Evolutionary conservation across 2,797 vertebrate species (phyloP).

Genomic region (Sebastes kiyomatsui): DNA sequence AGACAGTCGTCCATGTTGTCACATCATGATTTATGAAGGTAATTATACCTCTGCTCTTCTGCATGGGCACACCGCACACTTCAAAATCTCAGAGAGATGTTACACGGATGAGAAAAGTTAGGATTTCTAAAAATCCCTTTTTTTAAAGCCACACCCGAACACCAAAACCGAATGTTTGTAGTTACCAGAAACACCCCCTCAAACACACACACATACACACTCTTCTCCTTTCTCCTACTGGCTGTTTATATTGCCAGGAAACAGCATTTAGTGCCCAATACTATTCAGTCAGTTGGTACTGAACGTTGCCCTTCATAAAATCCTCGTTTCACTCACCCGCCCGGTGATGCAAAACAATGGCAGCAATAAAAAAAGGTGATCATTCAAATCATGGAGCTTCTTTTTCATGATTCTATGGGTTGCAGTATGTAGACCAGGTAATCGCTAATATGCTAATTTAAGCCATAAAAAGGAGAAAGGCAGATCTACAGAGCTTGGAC

Average conservation of each 20-base stretch:
- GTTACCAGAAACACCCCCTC: slow-evolving; percentile 64
- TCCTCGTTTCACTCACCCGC: neutral
- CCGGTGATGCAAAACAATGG: neutral
- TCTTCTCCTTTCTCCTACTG: slow-evolving; percentile 30
- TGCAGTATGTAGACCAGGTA: neutral
- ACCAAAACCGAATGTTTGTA: slow-evolving; percentile 66
- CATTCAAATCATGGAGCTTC: neutral
- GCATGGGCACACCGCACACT: slow-evolving; percentile 34
- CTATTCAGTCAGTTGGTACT: slow-evolving; percentile 4
- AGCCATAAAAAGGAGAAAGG: neutral
- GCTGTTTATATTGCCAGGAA: slow-evolving; percentile 69
- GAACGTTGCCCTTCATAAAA: slow-evolving; percentile 47
- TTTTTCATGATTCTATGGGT: neutral
- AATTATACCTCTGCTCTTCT: slow-evolving; percentile 66
- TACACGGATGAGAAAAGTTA: slow-evolving; percentile 46
- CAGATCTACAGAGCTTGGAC: neutral
- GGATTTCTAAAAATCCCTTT: slow-evolving; percentile 44
- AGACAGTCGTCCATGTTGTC: slow-evolving; percentile 32
- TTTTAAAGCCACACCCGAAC: slow-evolving; percentile 63
- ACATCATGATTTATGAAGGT: slow-evolving; percentile 56
- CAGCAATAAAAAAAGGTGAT: slow-evolving; percentile 21
- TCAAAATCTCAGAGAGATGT: slow-evolving; percentile 16
- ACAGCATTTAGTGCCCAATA: slow-evolving; percentile 32
- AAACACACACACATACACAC: neutral
- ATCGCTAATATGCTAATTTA: neutral